A percentile compares a stretch with the other conserved stretches of the same genome.
Conservation (phyloP, 2,888 invertebrate species). For the Galerucella nymphaeae region DNA sequence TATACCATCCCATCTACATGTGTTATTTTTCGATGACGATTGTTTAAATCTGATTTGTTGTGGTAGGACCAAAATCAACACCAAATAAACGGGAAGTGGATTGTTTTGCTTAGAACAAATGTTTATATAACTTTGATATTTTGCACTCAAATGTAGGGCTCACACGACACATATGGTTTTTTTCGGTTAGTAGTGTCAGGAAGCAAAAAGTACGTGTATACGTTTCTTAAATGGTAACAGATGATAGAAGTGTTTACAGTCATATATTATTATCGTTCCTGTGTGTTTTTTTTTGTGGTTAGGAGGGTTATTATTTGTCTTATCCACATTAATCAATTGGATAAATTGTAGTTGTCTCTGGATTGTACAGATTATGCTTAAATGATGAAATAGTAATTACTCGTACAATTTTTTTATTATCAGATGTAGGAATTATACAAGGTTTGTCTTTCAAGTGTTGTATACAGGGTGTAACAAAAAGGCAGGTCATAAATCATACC, state of each 20-base stretch:
- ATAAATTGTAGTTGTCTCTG: no score
- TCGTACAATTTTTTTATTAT: no score
- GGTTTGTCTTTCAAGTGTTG: no score
- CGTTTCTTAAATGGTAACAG: not conserved
- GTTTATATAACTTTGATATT: slow-evolving; percentile 50
- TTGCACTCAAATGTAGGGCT: slow-evolving; percentile 44
- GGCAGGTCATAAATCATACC: no score
- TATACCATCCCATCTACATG: slow-evolving; percentile 19
- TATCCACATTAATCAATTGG: no score
- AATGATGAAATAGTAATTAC: no score
- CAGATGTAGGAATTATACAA: no score
- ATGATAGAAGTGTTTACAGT: slow-evolving; percentile 1
- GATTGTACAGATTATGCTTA: no score
- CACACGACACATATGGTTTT: slow-evolving; percentile 7
- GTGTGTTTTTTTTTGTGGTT: no score
- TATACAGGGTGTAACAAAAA: no score
- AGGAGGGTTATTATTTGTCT: no score
- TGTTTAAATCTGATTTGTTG: slow-evolving; percentile 34
- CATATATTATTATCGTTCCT: not conserved
- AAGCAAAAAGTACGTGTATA: not conserved
- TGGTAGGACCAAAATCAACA: slow-evolving; percentile 44
- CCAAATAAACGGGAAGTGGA: slow-evolving; percentile 43
- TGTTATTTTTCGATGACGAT: slow-evolving; percentile 21
- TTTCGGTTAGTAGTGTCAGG: slow-evolving; percentile 5
- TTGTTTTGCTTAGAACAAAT: slow-evolving; percentile 44